Evolutionary conservation across 2,113 vertebrate species (phyloP).

Genomic region (Callorhinus ursinus): DNA sequence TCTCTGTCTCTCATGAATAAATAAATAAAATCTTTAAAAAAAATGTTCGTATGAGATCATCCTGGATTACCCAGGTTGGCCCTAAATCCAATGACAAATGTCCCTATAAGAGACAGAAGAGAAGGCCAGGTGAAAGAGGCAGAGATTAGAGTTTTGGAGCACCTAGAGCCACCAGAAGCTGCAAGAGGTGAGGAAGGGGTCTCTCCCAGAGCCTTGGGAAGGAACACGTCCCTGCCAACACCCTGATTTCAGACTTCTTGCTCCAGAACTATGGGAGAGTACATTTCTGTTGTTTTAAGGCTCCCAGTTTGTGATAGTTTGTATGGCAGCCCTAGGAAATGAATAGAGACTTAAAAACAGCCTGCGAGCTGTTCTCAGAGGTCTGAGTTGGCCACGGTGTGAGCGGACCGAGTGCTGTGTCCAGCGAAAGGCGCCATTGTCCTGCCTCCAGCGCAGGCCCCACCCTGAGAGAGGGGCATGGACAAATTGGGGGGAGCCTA

Average conservation of each 20-base stretch:
- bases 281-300: neutral
- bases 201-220: neutral
- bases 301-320: neutral
- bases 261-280: neutral
- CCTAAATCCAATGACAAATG: neutral
- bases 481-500: neutral
- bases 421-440: neutral
- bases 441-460: neutral
- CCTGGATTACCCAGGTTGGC: neutral
- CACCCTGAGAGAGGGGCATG: neutral
- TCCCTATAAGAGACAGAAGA: neutral
- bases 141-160: neutral
- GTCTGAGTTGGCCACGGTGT: neutral
- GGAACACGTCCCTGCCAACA: accelerated
- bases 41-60: neutral
- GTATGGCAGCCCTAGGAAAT: neutral
- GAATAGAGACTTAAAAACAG: neutral
- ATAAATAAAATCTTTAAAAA: neutral
- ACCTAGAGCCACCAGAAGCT: neutral
- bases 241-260: neutral
- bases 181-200: neutral
- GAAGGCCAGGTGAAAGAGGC: neutral
- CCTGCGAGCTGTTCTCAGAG: neutral
- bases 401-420: neutral
- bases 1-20: no score